These are phyloP conservation scores for Acanthochromis polyacanthus DNA, from an alignment of 2,113 vertebrate genomes.

Conservation along the genomic window DNA sequence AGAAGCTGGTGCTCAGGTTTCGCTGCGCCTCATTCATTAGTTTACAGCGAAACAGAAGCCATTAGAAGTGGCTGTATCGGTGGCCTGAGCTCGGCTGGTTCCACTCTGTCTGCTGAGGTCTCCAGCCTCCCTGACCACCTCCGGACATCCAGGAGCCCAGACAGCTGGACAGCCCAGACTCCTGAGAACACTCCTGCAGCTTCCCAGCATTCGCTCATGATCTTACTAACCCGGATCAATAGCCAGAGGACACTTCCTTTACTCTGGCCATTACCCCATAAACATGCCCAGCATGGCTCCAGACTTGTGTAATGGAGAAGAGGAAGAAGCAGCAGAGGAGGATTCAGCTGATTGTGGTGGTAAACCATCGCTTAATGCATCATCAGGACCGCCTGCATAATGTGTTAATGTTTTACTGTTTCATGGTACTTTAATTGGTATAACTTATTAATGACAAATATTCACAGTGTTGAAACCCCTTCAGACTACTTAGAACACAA, in stretches of 20 bases:
- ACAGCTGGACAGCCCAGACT: constrained; percentile 62
- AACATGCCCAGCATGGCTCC: constrained; percentile 68
- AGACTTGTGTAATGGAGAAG: constrained; percentile 64
- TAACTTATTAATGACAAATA: constrained; percentile 31
- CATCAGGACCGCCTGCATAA: constrained; percentile 27
- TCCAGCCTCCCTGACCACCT: constrained; percentile 72
- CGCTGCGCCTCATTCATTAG: constrained; percentile 69
- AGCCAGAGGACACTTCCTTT: constrained; percentile 69
- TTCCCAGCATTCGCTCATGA: constrained; percentile 76
- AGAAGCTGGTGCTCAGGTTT: constrained; percentile 63
- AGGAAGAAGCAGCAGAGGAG: constrained; percentile 46
- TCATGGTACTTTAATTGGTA: constrained; percentile 6
- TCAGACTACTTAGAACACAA: not conserved
- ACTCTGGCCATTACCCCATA: constrained; percentile 72
- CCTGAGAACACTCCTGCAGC: constrained; percentile 56
- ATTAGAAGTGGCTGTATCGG: constrained; percentile 77
- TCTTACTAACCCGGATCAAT: constrained; percentile 79
- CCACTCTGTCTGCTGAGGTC: constrained; percentile 81
- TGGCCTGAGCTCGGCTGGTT: constrained; percentile 71
- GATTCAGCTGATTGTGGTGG: constrained; percentile 3
- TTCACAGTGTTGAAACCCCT: not conserved
- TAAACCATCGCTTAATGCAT: constrained; percentile 41
- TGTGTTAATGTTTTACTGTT: constrained; percentile 37
- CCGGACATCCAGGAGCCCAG: constrained; percentile 78
- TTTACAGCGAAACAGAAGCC: constrained; percentile 74